phyloP scores from a whole-genome alignment of 2,113 vertebrate genomes.

The Sprattus sprattus region DNA sequence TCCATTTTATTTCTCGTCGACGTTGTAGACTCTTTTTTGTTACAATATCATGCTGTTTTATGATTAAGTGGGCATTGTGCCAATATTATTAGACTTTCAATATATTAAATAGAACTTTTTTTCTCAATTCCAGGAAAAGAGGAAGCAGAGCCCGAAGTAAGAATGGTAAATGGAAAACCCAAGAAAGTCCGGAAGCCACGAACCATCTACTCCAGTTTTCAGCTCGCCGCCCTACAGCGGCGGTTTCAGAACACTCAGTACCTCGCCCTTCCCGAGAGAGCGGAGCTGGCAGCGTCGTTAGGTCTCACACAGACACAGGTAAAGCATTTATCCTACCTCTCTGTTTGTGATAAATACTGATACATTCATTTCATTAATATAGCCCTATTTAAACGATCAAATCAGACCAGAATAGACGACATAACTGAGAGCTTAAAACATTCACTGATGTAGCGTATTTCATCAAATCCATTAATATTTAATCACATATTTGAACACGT shows the following conservation, averaged over 20 bases:
- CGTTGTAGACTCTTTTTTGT: not conserved
- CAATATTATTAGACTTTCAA: not conserved
- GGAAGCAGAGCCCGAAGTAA: conserved; percentile 88
- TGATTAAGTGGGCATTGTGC: not conserved
- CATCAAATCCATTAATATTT: not conserved
- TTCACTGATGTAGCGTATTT: not conserved
- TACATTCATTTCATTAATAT: not conserved
- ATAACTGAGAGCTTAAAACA: not conserved
- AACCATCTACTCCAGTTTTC: conserved; percentile 98
- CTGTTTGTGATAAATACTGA: not conserved
- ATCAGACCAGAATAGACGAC: too few relatives aligned
- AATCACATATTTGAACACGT: not conserved
- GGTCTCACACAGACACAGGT: conserved; percentile 98
- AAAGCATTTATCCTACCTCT: conserved; percentile 34
- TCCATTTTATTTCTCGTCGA: not conserved
- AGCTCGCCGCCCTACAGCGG: conserved; percentile 94
- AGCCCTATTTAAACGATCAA: not conserved
- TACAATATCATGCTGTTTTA: not conserved
- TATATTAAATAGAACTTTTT: not conserved
- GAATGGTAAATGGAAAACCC: conserved; percentile 98
- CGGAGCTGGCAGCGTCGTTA: conserved; percentile 92
- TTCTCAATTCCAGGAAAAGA: conserved; percentile 82
- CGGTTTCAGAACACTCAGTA: conserved; percentile 99
- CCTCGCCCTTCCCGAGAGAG: conserved; percentile 94
- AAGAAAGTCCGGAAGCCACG: conserved; percentile 98